Percentiles rank a stretch among this genome's conserved stretches.
phyloP scores from a whole-genome alignment of 2,888 invertebrate genomes.

The Julus scanicus region DNA sequence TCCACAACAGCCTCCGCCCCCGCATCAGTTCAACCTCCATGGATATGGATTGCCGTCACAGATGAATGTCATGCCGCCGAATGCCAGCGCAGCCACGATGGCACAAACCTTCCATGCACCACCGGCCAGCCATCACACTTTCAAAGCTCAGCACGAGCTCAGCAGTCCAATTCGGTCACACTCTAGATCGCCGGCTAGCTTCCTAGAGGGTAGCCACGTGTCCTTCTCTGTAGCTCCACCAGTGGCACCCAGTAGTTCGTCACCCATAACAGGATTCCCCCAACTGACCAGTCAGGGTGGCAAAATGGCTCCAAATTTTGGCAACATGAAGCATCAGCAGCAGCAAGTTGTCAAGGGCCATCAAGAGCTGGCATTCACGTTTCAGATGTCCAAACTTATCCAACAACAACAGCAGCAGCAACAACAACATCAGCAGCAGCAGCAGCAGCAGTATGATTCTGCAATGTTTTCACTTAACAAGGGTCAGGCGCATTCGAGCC shows the following conservation, averaged over 20 bases:
- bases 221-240: neutral
- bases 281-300: constrained; percentile 53
- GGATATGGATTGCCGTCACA: constrained; percentile 65
- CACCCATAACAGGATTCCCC: constrained; percentile 51
- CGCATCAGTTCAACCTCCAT: constrained; percentile 68
- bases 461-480: constrained; percentile 16
- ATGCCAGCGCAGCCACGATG: constrained; percentile 48
- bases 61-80: constrained; percentile 59
- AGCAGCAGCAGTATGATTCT: constrained; percentile 42
- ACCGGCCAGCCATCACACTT: constrained; percentile 16
- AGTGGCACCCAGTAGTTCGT: constrained; percentile 17
- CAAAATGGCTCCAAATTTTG: constrained; percentile 67
- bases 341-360: constrained; percentile 64
- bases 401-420: constrained; percentile 60
- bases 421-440: constrained; percentile 57
- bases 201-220: constrained; percentile 49
- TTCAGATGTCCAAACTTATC: constrained; percentile 64
- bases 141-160: constrained; percentile 53
- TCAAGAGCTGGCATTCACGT: constrained; percentile 58
- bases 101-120: constrained; percentile 47
- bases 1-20: constrained; percentile 63
- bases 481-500: neutral
- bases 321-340: constrained; percentile 66
- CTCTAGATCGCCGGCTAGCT: constrained; percentile 57
- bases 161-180: constrained; percentile 58